phyloP scores from a whole-genome alignment of 2,888 invertebrate species.

The Colostygia pectinataria region DNA sequence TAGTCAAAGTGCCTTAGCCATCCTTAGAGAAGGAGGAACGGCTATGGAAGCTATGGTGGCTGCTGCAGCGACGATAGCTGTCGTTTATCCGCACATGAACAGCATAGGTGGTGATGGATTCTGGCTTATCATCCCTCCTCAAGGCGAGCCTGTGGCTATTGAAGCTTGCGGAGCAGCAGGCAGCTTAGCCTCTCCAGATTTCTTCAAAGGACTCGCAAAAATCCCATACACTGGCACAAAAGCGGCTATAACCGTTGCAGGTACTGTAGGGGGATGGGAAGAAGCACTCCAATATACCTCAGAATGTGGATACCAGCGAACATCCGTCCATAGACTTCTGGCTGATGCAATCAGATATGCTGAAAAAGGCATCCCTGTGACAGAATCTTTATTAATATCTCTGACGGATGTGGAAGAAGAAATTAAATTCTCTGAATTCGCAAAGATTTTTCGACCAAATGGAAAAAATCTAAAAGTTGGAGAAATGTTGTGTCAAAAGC shows the following conservation, averaged over 20 bases:
- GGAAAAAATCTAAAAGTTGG: conserved; percentile 54
- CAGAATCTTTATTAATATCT: conserved; percentile 43
- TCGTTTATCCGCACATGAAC: conserved; percentile 74
- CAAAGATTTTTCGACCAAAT: conserved; percentile 50
- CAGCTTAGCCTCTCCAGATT: conserved; percentile 58
- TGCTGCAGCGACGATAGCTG: conserved; percentile 70
- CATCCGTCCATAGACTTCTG: conserved; percentile 54
- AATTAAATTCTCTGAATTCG: conserved; percentile 43
- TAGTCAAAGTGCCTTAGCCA: conserved; percentile 64
- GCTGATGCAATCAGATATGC: conserved; percentile 69
- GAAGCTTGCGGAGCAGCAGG: conserved; percentile 72
- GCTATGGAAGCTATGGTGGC: conserved; percentile 73
- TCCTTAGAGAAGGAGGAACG: conserved; percentile 68
- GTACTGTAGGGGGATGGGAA: conserved; percentile 71
- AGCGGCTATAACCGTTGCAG: conserved; percentile 67
- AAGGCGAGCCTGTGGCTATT: conserved; percentile 63
- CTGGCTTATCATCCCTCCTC: conserved; percentile 71
- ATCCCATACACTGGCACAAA: conserved; percentile 65
- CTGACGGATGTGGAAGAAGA: conserved; percentile 29
- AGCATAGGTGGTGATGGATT: conserved; percentile 71
- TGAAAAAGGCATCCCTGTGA: conserved; percentile 63
- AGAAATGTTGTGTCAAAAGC: conserved; percentile 57
- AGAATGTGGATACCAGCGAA: conserved; percentile 63
- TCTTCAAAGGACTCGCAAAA: conserved; percentile 47
- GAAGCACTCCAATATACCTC: conserved; percentile 67